Evolutionary conservation across 2,797 vertebrate species (phyloP).

Genomic region (Psittacula echo): DNA sequence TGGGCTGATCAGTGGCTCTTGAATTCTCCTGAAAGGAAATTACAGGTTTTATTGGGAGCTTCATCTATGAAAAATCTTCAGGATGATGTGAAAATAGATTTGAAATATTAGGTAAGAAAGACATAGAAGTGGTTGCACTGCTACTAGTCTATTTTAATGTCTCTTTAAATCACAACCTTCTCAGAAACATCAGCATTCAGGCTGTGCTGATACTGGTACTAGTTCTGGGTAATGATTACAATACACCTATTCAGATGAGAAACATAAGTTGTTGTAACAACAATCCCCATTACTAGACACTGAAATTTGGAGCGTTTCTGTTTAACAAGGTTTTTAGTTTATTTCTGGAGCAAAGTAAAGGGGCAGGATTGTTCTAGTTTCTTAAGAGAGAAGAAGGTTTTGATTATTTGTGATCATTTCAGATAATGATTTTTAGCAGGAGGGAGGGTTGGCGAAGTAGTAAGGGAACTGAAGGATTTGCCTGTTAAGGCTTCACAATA

Average conservation of each 20-base stretch:
- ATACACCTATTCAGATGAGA: not conserved
- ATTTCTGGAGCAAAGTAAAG: not conserved
- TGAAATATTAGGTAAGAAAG: not conserved
- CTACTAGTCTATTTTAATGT: not conserved
- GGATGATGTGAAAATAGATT: not conserved
- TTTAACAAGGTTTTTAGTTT: not conserved
- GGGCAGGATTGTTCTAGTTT: not conserved
- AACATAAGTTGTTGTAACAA: not conserved
- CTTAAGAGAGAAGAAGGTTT: not conserved
- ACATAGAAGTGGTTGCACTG: not conserved
- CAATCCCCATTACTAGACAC: not conserved
- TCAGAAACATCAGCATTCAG: rapidly evolving
- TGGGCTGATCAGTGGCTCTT: not conserved
- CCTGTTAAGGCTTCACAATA: not conserved
- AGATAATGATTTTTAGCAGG: not conserved
- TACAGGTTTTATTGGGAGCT: not conserved
- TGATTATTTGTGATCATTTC: not conserved
- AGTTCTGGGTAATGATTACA: not conserved
- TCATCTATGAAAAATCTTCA: not conserved
- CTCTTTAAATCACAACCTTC: not conserved
- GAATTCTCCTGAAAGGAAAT: not conserved
- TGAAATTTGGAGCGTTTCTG: not conserved
- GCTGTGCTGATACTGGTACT: not conserved
- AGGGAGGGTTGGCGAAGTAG: not conserved
- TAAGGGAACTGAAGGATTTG: not conserved